phyloP scores from a whole-genome alignment of 2,888 invertebrate genomes.

The Hipparchia sbordonii region DNA sequence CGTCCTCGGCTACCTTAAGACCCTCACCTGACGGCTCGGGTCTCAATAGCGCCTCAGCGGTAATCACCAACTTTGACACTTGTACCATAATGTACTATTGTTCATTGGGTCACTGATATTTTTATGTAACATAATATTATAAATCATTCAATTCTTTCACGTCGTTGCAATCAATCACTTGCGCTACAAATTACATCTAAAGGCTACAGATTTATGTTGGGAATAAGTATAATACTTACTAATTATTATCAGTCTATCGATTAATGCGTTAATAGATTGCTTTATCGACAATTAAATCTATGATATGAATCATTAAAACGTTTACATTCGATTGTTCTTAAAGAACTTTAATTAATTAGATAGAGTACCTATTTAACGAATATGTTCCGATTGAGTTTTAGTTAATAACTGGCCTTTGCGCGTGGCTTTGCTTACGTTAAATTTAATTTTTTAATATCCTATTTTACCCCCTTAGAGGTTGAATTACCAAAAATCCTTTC shows the following conservation, averaged over 20 bases:
- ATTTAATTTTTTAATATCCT: too few relatives aligned
- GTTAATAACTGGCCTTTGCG: too few relatives aligned
- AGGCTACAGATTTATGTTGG: constrained; percentile 16
- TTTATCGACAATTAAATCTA: constrained; percentile 16
- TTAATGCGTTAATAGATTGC: constrained; percentile 11
- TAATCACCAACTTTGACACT: too few relatives aligned
- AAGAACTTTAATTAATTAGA: neutral
- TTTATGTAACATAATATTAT: neutral
- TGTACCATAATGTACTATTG: too few relatives aligned
- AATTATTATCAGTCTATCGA: constrained; percentile 4
- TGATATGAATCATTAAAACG: constrained; percentile 22
- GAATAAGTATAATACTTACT: neutral
- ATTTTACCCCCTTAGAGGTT: too few relatives aligned
- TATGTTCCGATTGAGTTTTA: too few relatives aligned
- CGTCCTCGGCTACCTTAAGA: too few relatives aligned
- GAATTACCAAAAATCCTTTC: too few relatives aligned
- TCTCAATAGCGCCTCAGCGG: too few relatives aligned
- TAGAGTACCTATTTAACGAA: too few relatives aligned
- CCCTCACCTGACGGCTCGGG: too few relatives aligned
- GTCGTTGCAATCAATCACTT: constrained; percentile 12
- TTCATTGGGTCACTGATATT: neutral
- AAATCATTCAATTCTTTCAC: constrained; percentile 1
- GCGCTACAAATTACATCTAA: constrained; percentile 16
- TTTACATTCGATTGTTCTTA: neutral
- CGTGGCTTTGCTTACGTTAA: too few relatives aligned